These are phyloP conservation scores for Scortum barcoo DNA, from an alignment of 2,113 vertebrate species.

Conservation along the genomic window DNA sequence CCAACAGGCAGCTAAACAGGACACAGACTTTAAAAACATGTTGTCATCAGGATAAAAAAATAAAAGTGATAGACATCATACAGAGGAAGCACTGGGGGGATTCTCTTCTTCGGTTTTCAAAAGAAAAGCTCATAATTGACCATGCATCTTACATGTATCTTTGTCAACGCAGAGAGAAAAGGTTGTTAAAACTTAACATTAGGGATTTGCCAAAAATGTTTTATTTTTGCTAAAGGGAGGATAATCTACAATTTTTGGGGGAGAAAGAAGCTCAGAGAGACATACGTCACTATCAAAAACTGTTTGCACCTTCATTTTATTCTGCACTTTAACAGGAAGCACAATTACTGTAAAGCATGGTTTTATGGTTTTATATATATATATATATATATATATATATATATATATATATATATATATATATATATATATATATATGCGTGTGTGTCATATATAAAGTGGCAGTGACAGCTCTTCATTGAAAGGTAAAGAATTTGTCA, in stretches of 20 bases:
- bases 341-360: background rate
- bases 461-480: background rate
- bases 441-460: too few relatives aligned
- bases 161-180: background rate
- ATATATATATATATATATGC: too few relatives aligned
- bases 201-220: too few relatives aligned
- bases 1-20: constrained; percentile 6
- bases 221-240: background rate
- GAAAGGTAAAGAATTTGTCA: background rate
- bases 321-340: background rate
- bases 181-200: background rate
- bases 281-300: background rate
- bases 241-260: background rate
- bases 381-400: too few relatives aligned
- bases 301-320: background rate
- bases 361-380: too few relatives aligned
- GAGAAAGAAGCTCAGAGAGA: background rate
- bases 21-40: background rate
- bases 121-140: background rate
- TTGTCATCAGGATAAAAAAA: background rate
- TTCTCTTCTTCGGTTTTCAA: background rate
- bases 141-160: background rate
- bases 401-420: too few relatives aligned
- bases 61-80: background rate
- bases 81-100: background rate